These are phyloP conservation scores for Drosophila anomalipes DNA, from an alignment of 2,888 invertebrate genomes.

Conservation along the genomic window DNA sequence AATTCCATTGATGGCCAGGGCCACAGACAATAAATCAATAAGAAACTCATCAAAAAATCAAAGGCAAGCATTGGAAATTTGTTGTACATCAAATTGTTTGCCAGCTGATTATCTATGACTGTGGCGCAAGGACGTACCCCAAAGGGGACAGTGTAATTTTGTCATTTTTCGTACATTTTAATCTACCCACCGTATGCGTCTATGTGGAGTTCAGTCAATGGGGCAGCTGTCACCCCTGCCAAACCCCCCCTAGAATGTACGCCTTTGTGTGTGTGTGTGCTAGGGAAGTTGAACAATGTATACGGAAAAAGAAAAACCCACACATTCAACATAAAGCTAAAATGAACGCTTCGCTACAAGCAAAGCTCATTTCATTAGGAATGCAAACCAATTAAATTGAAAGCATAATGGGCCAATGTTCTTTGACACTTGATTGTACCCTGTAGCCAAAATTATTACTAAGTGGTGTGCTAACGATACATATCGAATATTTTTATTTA, in stretches of 20 bases:
- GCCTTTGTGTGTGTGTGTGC: not conserved
- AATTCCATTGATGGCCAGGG: slow-evolving; percentile 41
- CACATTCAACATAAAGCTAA: slow-evolving; percentile 15
- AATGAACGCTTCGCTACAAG: slow-evolving; percentile 30
- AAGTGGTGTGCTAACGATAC: not conserved
- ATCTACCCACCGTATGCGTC: not conserved
- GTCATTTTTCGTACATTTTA: not conserved
- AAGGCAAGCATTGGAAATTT: slow-evolving; percentile 57
- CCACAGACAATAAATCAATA: slow-evolving; percentile 67
- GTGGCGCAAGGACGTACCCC: not conserved
- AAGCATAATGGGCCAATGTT: slow-evolving; percentile 47
- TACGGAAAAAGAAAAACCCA: slow-evolving; percentile 9
- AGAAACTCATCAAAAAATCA: slow-evolving; percentile 72
- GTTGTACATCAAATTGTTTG: slow-evolving; percentile 56
- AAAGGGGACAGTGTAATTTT: not conserved
- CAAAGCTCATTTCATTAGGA: slow-evolving; percentile 42
- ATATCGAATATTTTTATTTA: not conserved
- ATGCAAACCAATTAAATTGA: slow-evolving; percentile 67
- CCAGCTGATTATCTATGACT: slow-evolving; percentile 38
- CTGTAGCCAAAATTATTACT: not conserved
- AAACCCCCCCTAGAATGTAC: not conserved
- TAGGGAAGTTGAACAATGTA: slow-evolving; percentile 12
- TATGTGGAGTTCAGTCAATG: not conserved
- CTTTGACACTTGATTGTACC: slow-evolving; percentile 34
- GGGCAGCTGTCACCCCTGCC: not conserved